Base-by-base conservation (phyloP, 2,888 invertebrate species). In the Lithophane semibrunnea region DNA sequence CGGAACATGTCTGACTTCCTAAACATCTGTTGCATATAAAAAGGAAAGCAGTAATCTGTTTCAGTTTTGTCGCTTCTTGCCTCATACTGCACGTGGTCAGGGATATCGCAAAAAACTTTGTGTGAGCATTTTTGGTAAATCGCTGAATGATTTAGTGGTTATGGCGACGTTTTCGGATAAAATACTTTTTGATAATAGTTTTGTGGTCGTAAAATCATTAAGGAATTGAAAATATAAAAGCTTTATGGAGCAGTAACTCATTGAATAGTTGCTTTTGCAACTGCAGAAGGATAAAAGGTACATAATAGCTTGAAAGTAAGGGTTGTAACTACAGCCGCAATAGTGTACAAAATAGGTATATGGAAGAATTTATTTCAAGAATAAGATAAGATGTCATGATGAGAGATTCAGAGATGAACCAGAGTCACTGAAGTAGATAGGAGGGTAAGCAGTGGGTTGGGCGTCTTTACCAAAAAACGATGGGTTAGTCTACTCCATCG, bases 21-120 rank as follows among this genome's bases (percentile, higher is more conserved):
- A 83, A 86, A 79, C 84, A 88, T 87, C 86, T 87, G 84, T 79
- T 85, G 80, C 80, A 77, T 77, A 79, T 86, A 86, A 84, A 86
- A 88, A 84, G 75, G 42, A 70, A 65, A 75, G n/a, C 80, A 60
- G 76, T 79, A 84, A 82, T 86, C 77, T 80, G 75, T 84, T 88
- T 80, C 73, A 82, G 81, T 85, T 86, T 75, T 79, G 80, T 80
- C 81, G 77, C 80, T 84, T 87, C 78, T 84, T 87, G 82, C 75
- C 61, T 64, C 47, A 16, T 10, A 60, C 67, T 68, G 75, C 67
- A 73, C 64, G 77, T 76, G 80, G 87, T 75, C 72, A 67, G 71
- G 61, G 68, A 71, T 65, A 56, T 69, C 52, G 77, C 71, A 87
- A 86, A 80, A 77, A 77, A 80, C 61, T 65, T 58, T 52, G n/a